Percentiles rank a stretch among this genome's conserved stretches.
phyloP scores from a whole-genome alignment of 2,113 vertebrate species.

The Tragelaphus imberbis region DNA sequence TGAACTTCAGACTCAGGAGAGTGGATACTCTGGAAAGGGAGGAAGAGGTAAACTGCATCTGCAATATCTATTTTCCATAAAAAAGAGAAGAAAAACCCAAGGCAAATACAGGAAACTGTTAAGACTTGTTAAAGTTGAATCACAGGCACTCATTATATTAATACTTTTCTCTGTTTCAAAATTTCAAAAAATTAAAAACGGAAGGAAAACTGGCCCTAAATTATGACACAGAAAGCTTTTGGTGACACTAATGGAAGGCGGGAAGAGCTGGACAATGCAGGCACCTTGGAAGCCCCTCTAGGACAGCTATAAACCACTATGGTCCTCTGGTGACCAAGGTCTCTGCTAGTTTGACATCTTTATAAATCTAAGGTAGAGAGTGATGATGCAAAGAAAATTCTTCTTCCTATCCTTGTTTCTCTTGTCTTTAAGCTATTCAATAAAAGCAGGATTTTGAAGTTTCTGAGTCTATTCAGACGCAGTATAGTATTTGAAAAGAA shows the following conservation, averaged over 20 bases:
- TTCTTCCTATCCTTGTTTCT: background rate
- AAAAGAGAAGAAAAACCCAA: background rate
- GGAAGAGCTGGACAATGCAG: background rate
- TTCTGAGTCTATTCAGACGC: background rate
- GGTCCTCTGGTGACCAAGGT: background rate
- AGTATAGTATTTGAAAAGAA: background rate
- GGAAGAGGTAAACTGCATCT: background rate
- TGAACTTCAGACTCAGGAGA: background rate
- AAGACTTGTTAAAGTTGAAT: background rate
- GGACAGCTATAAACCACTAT: background rate
- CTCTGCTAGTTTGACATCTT: background rate
- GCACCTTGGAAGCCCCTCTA: background rate
- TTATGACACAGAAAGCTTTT: background rate
- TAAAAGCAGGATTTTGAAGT: background rate
- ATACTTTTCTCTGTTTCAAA: background rate
- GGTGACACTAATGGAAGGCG: background rate
- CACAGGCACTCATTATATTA: background rate
- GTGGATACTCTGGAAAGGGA: background rate
- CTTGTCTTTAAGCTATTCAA: background rate
- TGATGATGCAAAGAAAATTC: background rate
- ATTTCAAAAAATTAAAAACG: background rate
- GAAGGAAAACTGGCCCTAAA: background rate
- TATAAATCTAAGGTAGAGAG: background rate
- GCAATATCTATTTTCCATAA: background rate
- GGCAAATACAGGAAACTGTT: background rate